Percentiles rank a stretch among this genome's conserved stretches.
phyloP scores from a whole-genome alignment of 2,113 vertebrate genomes.

The Ramphastos sulfuratus region DNA sequence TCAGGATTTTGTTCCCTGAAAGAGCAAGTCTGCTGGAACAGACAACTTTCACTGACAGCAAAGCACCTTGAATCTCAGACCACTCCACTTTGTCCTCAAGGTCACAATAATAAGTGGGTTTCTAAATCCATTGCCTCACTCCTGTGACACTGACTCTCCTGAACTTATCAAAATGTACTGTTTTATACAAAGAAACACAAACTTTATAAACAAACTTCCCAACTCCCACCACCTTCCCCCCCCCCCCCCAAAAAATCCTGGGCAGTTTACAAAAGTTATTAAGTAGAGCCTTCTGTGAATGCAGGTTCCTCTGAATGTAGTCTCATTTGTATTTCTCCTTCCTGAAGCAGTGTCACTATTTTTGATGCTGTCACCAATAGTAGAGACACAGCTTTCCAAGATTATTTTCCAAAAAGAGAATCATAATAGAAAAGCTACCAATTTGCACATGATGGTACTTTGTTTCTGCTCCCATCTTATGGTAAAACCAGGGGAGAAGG shows the following conservation, averaged over 20 bases:
- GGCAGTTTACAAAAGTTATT: background rate
- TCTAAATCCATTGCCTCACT: background rate
- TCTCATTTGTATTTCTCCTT: background rate
- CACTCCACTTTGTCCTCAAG: background rate
- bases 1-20: background rate
- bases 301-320: background rate
- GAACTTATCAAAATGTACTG: fast-evolving
- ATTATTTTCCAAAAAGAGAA: background rate
- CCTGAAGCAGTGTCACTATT: background rate
- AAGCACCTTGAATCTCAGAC: background rate
- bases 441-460: background rate
- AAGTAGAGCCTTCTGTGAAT: background rate
- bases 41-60: background rate
- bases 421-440: background rate
- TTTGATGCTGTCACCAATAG: background rate
- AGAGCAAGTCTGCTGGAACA: background rate
- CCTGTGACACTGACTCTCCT: background rate
- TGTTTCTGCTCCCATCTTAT: background rate
- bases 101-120: background rate
- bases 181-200: background rate
- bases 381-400: background rate
- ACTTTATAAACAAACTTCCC: background rate
- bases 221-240: background rate
- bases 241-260: background rate
- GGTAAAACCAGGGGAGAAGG: background rate